Evolutionary conservation across 2,888 invertebrate species (phyloP).

Genomic region (Euplagia quadripunctaria): DNA sequence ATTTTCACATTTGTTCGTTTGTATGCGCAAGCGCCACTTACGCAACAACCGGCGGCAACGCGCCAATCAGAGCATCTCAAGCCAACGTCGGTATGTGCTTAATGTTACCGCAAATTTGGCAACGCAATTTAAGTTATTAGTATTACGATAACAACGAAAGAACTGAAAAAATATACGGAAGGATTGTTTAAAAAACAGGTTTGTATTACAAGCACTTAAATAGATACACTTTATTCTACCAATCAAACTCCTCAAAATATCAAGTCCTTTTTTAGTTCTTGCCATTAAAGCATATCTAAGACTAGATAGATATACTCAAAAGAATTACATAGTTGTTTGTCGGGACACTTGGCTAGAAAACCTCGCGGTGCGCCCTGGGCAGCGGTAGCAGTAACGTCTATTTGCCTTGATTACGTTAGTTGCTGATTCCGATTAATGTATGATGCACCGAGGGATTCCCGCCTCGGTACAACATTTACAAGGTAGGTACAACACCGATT

Average conservation of each 20-base stretch:
- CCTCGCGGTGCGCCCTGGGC: background rate
- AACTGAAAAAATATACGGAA: slow-evolving; percentile 18
- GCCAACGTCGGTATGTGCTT: slow-evolving; percentile 51
- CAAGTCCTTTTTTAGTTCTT: background rate
- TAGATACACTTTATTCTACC: background rate
- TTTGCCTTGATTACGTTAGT: background rate
- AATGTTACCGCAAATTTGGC: slow-evolving; percentile 53
- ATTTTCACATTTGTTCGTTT: slow-evolving; percentile 45
- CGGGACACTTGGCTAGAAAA: background rate
- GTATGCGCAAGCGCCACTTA: slow-evolving; percentile 61
- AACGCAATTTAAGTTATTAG: slow-evolving; percentile 32
- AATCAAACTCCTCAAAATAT: background rate
- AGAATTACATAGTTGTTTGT: background rate
- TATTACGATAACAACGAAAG: slow-evolving; percentile 33
- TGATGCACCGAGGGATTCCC: no score
- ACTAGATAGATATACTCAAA: background rate
- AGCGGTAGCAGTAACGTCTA: background rate
- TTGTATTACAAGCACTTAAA: background rate
- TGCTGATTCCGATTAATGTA: background rate
- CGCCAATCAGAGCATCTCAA: slow-evolving; percentile 79
- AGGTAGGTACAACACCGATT: no score
- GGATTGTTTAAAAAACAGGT: slow-evolving; percentile 4
- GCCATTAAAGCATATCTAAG: background rate
- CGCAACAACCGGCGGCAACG: slow-evolving; percentile 63
- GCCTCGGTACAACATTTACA: no score